These are phyloP conservation scores for Catocala sponsa DNA, from an alignment of 2,888 invertebrate species.

Conservation along the genomic window DNA sequence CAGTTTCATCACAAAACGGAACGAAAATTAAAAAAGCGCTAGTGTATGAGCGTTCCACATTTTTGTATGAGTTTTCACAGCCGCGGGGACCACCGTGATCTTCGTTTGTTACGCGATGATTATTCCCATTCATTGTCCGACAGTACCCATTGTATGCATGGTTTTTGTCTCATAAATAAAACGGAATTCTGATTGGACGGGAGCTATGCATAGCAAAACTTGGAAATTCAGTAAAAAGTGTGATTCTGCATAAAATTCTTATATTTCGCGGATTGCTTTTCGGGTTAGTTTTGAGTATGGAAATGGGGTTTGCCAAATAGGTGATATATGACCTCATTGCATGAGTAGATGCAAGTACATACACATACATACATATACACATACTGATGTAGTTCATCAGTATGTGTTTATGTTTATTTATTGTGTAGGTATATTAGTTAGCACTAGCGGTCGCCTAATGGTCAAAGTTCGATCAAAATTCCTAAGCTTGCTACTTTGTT, in stretches of 20 bases:
- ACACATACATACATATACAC: too few species aligned
- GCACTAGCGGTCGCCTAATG: too few species aligned
- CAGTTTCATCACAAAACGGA: slow-evolving; percentile 15
- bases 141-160: slow-evolving; percentile 56
- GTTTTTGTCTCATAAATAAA: slow-evolving; percentile 55
- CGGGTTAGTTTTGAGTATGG: slow-evolving; percentile 24
- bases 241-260: slow-evolving; percentile 41
- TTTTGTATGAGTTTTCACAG: slow-evolving; percentile 50
- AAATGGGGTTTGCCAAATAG: too few species aligned
- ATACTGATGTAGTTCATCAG: too few species aligned
- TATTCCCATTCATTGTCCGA: slow-evolving; percentile 65
- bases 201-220: slow-evolving; percentile 47
- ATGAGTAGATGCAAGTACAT: too few species aligned
- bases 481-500: too few species aligned
- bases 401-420: too few species aligned
- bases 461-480: too few species aligned
- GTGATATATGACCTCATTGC: too few species aligned
- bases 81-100: slow-evolving; percentile 55
- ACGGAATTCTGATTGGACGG: slow-evolving; percentile 48
- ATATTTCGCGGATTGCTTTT: slow-evolving; percentile 29
- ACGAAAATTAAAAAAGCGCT: slow-evolving; percentile 23
- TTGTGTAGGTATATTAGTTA: too few species aligned
- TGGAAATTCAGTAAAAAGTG: slow-evolving; percentile 40
- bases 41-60: slow-evolving; percentile 32
- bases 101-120: slow-evolving; percentile 70